Percentiles rank a stretch among this genome's conserved stretches.
Conservation (phyloP, 2,888 invertebrate genomes). For the Drosophila kambysellisi region DNA sequence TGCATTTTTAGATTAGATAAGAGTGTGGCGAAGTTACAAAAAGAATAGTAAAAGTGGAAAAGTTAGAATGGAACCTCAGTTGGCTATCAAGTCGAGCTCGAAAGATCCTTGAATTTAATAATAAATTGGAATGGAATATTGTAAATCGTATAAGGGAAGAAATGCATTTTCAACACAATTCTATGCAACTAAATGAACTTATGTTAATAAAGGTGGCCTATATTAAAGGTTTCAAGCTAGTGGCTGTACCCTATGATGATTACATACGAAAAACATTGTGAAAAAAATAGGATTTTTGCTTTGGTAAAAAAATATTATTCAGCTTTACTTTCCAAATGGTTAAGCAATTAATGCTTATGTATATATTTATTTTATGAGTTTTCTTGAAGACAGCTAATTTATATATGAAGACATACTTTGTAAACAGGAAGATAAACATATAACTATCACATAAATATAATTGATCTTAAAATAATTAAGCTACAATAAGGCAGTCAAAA, state of each 20-base stretch:
- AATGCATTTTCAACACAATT: background rate
- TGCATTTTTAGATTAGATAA: background rate
- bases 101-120: background rate
- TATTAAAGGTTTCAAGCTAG: background rate
- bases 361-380: background rate
- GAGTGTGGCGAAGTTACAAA: background rate
- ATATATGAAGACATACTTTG: background rate
- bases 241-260: background rate
- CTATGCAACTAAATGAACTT: background rate
- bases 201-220: background rate
- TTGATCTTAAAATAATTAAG: slow-evolving; percentile 13
- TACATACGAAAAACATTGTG: background rate
- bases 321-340: background rate
- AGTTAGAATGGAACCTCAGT: background rate
- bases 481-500: slow-evolving; percentile 28
- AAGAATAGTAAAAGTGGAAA: background rate
- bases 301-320: background rate
- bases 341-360: background rate
- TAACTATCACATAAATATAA: slow-evolving; percentile 24
- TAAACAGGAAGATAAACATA: background rate
- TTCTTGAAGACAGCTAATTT: background rate
- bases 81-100: background rate
- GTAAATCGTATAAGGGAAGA: background rate
- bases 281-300: background rate
- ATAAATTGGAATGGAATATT: background rate